Percentiles rank a stretch among this genome's conserved stretches.
Conservation (phyloP, 2,113 vertebrate genomes). For the Odocoileus hemionus region DNA sequence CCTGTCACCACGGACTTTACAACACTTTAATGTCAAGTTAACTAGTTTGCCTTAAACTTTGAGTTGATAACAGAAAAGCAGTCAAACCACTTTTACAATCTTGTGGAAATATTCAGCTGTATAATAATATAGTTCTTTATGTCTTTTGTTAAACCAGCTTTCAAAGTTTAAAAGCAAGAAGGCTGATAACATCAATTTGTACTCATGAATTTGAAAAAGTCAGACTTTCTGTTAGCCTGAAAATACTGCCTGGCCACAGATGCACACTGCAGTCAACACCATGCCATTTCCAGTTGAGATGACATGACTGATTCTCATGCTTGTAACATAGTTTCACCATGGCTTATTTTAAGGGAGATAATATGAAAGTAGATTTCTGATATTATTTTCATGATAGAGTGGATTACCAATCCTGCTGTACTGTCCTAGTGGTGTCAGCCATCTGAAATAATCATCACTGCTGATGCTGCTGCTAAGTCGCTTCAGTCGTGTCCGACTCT, state of each 20-base stretch:
- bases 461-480: no score
- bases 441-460: not conserved
- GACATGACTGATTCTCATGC: not conserved
- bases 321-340: not conserved
- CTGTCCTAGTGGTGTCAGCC: not conserved
- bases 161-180: not conserved
- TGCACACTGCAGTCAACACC: fast-evolving
- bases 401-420: not conserved
- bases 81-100: not conserved
- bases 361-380: not conserved
- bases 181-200: not conserved
- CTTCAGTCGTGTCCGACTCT: no score
- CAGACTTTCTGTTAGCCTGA: not conserved
- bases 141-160: not conserved
- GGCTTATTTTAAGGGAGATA: not conserved
- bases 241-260: not conserved
- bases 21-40: not conserved
- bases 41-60: not conserved
- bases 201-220: not conserved
- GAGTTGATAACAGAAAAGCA: not conserved
- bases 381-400: not conserved
- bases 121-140: not conserved
- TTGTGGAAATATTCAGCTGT: not conserved
- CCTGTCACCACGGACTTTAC: not conserved
- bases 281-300: not conserved